Evolutionary conservation across 2,888 invertebrate species (phyloP), one percentile per base, ranked within the genome.

Genomic region (Sthenelais limicola): DNA sequence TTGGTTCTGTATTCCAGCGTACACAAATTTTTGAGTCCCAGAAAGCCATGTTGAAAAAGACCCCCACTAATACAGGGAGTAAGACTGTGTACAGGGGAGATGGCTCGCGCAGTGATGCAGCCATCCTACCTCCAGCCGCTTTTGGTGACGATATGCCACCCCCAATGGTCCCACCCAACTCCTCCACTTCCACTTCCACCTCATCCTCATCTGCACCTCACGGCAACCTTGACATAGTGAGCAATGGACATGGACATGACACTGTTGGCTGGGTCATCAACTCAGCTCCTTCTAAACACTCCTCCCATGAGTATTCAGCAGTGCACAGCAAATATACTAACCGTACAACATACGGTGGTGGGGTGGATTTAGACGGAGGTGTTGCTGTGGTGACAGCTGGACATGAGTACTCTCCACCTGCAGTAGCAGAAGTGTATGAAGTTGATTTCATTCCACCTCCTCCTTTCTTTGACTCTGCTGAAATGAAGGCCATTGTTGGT

Each of bases 391-490:
- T n/a, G 5, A 21, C 7, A 9, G 48, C 12, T 24, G 67, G 47
- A 30, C 49, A 18, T 12, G 70, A 70, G 24, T 32, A 51, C 9
- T 24, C 62, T 9, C 62, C 62, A 12, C 7, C 62, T 21, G 62
- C 43, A 15, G 62, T 28, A 24, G 9, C 51, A 26, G 70, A 70
- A 26, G 70, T 33, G 70, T 38, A 43, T 26, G 38, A 54, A 1
- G 43, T 70, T 26, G 85, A 80, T 71, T 66, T 80, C 51, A 77
- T 79, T 58, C 78, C 78, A 38, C 77, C 80, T 49, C 76, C 76
- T 12, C 73, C 74, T 12, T 43, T 69, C n/a, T 74, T 74, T 48
- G 66, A 66, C 52, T 48, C 49, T 5, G 62, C 66, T 4, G 49
- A 54, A 28, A 51, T 48, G 67, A 48, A 67, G n/a, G 62, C 62